Conservation (phyloP, 1,140 invertebrate species). For the Lethrus apterus region DNA sequence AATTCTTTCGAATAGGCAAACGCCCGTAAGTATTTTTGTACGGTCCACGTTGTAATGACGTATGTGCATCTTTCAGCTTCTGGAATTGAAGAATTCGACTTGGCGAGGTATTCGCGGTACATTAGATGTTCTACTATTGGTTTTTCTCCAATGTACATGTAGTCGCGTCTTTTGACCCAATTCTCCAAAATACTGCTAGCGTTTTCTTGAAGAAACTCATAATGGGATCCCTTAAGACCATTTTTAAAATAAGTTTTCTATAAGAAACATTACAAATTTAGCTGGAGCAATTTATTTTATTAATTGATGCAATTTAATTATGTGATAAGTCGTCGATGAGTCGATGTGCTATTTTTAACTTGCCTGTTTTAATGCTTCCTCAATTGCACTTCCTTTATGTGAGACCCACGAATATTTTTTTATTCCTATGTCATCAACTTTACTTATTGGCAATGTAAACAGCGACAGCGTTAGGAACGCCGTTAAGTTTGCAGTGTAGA, state of each 20-base stretch:
- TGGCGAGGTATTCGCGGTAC: conserved; percentile 52
- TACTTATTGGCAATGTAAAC: conserved; percentile 67
- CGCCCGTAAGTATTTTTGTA: conserved; percentile 53
- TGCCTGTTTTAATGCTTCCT: conserved; percentile 16
- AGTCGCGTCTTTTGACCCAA: conserved; percentile 42
- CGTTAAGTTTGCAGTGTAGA: conserved; percentile 82
- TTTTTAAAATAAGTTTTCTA: conserved; percentile 5
- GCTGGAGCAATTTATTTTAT: too few relatives aligned
- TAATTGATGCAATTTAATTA: not conserved
- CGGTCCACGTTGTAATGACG: conserved; percentile 55
- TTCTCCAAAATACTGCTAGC: conserved; percentile 28
- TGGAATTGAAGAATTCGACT: conserved; percentile 19
- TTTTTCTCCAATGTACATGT: conserved; percentile 57
- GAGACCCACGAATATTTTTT: conserved; percentile 61
- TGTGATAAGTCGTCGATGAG: not conserved
- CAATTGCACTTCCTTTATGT: conserved; percentile 49
- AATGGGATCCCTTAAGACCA: conserved; percentile 3
- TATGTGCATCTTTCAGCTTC: conserved; percentile 59
- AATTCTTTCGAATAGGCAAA: conserved; percentile 60
- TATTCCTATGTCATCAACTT: conserved; percentile 56
- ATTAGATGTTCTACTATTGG: conserved; percentile 55
- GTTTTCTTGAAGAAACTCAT: conserved; percentile 11
- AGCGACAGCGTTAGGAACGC: conserved; percentile 75
- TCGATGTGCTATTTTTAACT: conserved; percentile 1
- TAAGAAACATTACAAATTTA: not conserved